Percentiles rank a stretch among this genome's conserved stretches.
Conservation (phyloP, 1,140 invertebrate genomes). For the Lepidostoma basale region DNA sequence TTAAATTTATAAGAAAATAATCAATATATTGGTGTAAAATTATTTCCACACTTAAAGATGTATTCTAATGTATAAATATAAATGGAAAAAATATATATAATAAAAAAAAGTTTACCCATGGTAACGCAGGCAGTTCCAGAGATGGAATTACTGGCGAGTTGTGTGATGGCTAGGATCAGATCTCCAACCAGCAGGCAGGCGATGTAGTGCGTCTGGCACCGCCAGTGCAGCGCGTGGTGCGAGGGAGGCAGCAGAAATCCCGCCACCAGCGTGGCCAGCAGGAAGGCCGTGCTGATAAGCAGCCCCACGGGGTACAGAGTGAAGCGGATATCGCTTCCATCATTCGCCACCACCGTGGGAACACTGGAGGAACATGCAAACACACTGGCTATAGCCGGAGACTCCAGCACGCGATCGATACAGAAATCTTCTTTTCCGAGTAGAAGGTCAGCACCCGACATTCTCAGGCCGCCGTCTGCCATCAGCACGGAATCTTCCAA, state of each 20-base stretch:
- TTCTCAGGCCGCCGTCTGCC: constrained; percentile 57
- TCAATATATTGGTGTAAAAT: too few relatives aligned
- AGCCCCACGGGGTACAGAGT: constrained; percentile 75
- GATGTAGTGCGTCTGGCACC: constrained; percentile 83
- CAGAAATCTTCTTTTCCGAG: constrained; percentile 65
- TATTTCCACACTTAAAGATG: too few relatives aligned
- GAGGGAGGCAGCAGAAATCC: constrained; percentile 77
- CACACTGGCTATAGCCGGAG: constrained; percentile 61
- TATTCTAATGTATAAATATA: too few relatives aligned
- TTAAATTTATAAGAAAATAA: too few relatives aligned
- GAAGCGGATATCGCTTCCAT: constrained; percentile 63
- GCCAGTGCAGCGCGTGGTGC: constrained; percentile 84
- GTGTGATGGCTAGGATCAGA: constrained; percentile 75
- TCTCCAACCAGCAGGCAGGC: constrained; percentile 78
- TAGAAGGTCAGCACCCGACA: constrained; percentile 49
- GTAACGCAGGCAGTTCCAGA: constrained; percentile 64
- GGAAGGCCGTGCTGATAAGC: constrained; percentile 76
- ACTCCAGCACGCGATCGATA: constrained; percentile 64
- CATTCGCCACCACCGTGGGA: constrained; percentile 50
- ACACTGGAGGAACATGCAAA: constrained; percentile 67
- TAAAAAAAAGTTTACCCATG: constrained; percentile 65
- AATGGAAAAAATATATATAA: too few relatives aligned
- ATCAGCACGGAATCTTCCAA: constrained; percentile 56
- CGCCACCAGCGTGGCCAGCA: constrained; percentile 76
- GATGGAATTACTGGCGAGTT: constrained; percentile 66